Evolutionary conservation across 1,140 invertebrate genomes (phyloP), one percentile per base, ranked within the genome.

Genomic region (Oscheius sp.): DNA sequence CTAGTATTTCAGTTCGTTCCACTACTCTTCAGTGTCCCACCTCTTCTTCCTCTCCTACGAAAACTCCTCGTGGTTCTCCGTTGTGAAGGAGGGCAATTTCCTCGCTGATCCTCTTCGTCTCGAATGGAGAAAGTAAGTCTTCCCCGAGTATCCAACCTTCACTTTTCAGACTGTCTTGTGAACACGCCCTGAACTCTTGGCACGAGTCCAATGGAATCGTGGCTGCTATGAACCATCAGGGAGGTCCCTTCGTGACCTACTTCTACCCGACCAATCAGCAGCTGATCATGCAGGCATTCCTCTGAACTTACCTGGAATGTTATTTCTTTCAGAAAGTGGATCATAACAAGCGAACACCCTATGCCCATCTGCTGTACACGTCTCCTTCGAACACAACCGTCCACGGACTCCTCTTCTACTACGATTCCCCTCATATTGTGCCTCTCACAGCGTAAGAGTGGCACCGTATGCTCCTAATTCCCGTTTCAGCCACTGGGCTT

Each of bases 1-100:
- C n/a, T n/a, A n/a, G n/a, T 61, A 61, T 61, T 10, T 23, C 15
- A 18, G 65, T 29, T 72, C 68, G 18, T 52, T 72, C 18, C 68
- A 72, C 31, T 73, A 67, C 35, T 58, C 71, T 3, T 23, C 36
- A 7, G 29, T n/a, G 7, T 67, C 26, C 15, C 15, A 68, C 28
- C 31, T 68, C 0, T 52, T 68, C n/a, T 73, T 67, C 34, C 31
- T 68, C 1, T 68, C 63, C 0, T 42, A 45, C 2, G 49, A 68
- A 3, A 32, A 32, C 2, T 34, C 23, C 2, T n/a, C 23, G 28
- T 62, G 31, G 49, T 55, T 55, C 23, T 15, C 15, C 7, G 49
- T 55, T 4, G 49, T 55, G 15, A 7, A 15, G 4, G 4, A 7
- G 7, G 49, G 23, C 7, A 55, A 7, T 13, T 23, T 55, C 7